Conservation (phyloP, 2,113 vertebrate species). For the Lasiurus cinereus region DNA sequence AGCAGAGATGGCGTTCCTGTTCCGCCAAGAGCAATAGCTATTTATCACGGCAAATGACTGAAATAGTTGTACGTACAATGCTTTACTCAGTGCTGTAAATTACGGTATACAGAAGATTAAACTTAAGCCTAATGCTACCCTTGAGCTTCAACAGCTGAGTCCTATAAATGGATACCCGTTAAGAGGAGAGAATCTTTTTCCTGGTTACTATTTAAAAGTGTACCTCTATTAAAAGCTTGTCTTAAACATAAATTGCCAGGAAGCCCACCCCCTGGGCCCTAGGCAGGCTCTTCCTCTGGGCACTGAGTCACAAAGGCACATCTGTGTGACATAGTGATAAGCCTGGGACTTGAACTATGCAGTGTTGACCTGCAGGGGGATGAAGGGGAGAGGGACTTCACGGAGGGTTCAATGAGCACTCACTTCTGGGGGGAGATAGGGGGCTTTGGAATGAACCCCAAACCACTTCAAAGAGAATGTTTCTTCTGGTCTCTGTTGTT, state of each 20-base stretch:
- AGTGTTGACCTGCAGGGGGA: slow-evolving; percentile 20
- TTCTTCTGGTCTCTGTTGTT: neutral
- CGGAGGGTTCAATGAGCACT: neutral
- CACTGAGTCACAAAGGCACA: neutral
- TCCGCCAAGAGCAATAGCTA: slow-evolving; percentile 72
- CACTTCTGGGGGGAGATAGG: neutral
- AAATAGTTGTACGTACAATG: slow-evolving; percentile 74
- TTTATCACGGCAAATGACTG: slow-evolving; percentile 75
- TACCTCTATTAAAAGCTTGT: slow-evolving; percentile 84
- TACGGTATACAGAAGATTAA: slow-evolving; percentile 86
- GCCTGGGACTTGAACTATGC: neutral
- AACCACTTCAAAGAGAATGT: neutral
- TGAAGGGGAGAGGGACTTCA: neutral
- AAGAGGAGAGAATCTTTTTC: slow-evolving; percentile 83
- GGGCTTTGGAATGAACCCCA: neutral
- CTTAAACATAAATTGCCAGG: slow-evolving; percentile 82
- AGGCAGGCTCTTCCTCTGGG: slow-evolving; percentile 36
- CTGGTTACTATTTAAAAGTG: slow-evolving; percentile 86
- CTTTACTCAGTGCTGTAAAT: slow-evolving; percentile 82
- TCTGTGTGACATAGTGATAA: neutral
- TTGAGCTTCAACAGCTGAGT: slow-evolving; percentile 87
- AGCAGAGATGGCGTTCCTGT: slow-evolving; percentile 70
- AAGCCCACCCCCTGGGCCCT: slow-evolving; percentile 9
- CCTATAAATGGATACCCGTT: slow-evolving; percentile 87
- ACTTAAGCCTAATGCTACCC: slow-evolving; percentile 86